phyloP scores from a whole-genome alignment of 1,140 invertebrate species.

The Latrodectus geometricus region DNA sequence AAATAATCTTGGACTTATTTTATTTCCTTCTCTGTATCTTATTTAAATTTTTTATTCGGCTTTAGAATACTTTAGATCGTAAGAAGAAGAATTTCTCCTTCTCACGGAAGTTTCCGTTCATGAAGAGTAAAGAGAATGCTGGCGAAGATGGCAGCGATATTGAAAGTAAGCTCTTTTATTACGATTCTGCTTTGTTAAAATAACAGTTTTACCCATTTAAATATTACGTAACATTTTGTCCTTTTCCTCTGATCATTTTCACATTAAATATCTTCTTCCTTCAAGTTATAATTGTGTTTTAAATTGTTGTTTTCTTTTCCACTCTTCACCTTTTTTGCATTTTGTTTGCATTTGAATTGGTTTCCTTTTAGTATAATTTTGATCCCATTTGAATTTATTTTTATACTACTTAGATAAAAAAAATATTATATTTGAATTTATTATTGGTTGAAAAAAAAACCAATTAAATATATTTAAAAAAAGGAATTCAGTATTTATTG shows the following conservation, averaged over 20 bases:
- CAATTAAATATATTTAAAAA: too few relatives aligned
- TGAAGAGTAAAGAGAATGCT: conserved; percentile 97
- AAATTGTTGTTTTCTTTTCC: not conserved
- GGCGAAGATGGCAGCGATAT: conserved; percentile 97
- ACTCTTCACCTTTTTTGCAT: too few relatives aligned
- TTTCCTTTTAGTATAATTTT: too few relatives aligned
- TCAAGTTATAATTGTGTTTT: not conserved
- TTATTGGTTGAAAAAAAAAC: too few relatives aligned
- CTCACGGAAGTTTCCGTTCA: conserved; percentile 97
- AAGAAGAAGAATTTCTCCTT: conserved; percentile 99
- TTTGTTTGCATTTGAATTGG: too few relatives aligned
- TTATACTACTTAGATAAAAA: too few relatives aligned
- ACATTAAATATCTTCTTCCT: not conserved
- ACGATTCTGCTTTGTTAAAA: conserved; percentile 63
- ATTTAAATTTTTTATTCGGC: not conserved
- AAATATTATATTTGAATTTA: too few relatives aligned
- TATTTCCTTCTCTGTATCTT: too few relatives aligned
- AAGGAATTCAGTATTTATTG: too few relatives aligned
- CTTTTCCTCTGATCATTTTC: not conserved
- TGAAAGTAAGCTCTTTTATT: conserved; percentile 84
- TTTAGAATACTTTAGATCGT: conserved; percentile 80
- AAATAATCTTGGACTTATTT: too few relatives aligned
- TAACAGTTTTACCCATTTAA: conserved; percentile 63
- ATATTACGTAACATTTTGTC: not conserved
- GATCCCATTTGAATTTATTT: too few relatives aligned